phyloP scores from a whole-genome alignment of 2,888 invertebrate genomes.

The Drosophila anomalata region DNA sequence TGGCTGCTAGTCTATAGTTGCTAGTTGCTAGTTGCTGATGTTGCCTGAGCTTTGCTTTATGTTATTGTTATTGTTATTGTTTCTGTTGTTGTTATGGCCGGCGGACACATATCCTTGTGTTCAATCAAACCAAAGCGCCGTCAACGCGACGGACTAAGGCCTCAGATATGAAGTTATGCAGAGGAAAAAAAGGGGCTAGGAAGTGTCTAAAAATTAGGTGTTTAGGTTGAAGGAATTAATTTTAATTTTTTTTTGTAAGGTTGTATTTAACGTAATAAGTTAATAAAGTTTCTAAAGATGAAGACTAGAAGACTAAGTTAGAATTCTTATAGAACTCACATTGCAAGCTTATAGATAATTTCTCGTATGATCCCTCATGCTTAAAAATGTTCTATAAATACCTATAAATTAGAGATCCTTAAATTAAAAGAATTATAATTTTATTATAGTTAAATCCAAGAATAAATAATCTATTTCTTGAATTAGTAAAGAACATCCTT shows the following conservation, averaged over 20 bases:
- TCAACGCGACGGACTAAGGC: slow-evolving; percentile 63
- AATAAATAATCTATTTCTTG: background rate
- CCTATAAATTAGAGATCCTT: no score
- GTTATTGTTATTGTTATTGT: slow-evolving; percentile 37
- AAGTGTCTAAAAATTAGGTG: background rate
- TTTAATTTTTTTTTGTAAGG: background rate
- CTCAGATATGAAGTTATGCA: background rate
- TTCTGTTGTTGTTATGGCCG: slow-evolving; percentile 55
- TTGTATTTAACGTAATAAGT: no score
- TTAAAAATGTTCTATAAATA: no score
- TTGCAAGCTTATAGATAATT: no score
- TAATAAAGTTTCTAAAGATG: no score
- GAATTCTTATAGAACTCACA: no score
- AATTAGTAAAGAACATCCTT: no score
- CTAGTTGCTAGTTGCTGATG: slow-evolving; percentile 31
- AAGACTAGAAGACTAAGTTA: no score
- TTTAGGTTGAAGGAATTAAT: background rate
- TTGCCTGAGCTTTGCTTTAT: slow-evolving; percentile 42
- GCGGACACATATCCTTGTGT: slow-evolving; percentile 73
- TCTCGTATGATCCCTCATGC: no score
- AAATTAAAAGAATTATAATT: no score
- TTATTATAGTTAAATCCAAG: no score
- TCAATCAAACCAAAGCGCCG: slow-evolving; percentile 80
- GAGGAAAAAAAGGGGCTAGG: background rate
- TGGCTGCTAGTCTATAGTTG: slow-evolving; percentile 15